Evolutionary conservation across 2,113 vertebrate genomes (phyloP).

Genomic region (Silurus meridionalis): DNA sequence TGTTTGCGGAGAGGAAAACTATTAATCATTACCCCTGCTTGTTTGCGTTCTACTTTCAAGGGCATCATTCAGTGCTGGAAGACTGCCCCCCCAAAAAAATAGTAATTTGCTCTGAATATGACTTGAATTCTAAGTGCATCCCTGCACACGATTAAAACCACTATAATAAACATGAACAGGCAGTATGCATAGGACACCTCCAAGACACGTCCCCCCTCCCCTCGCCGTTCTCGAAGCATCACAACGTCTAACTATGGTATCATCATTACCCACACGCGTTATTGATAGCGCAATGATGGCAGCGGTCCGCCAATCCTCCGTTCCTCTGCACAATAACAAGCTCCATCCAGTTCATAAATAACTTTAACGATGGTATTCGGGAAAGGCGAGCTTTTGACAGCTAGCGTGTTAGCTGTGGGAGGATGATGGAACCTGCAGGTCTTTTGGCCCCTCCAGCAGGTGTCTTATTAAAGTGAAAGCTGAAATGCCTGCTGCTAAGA

Average conservation of each 20-base stretch:
- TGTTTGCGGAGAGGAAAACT: slow-evolving; percentile 33
- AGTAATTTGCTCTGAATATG: background rate
- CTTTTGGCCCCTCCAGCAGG: slow-evolving; percentile 35
- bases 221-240: background rate
- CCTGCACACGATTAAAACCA: background rate
- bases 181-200: background rate
- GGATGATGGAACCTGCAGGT: slow-evolving; percentile 35
- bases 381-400: slow-evolving; percentile 30
- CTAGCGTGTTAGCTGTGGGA: slow-evolving; percentile 8
- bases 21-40: slow-evolving; percentile 27
- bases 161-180: background rate
- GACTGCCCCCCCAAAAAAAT: background rate
- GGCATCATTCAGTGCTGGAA: background rate
- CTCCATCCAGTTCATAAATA: slow-evolving; percentile 33
- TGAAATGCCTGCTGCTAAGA: slow-evolving; percentile 46
- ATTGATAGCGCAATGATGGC: slow-evolving; percentile 6
- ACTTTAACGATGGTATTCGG: slow-evolving; percentile 33
- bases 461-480: slow-evolving; percentile 50
- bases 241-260: slow-evolving; percentile 24
- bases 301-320: background rate
- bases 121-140: background rate
- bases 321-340: slow-evolving; percentile 27
- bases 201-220: background rate
- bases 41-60: background rate
- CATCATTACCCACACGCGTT: background rate